Evolutionary conservation across 2,113 vertebrate species (phyloP), one percentile per base, ranked within the genome.

Genomic region (Pollachius pollachius): DNA sequence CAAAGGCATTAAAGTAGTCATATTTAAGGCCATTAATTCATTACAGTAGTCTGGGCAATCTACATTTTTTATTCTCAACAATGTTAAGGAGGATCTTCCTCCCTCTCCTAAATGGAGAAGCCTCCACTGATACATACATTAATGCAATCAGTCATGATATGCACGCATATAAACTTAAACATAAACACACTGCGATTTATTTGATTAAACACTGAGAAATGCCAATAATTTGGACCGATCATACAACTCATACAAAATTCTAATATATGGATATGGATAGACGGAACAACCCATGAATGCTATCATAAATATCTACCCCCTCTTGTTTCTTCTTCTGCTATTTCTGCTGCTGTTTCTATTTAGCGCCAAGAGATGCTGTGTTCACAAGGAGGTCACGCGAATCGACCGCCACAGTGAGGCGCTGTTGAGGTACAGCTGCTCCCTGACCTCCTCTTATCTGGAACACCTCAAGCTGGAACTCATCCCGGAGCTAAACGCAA

Each of bases 361-460:
- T 18, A 63, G 5, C 54, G 5, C 62, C 30, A 64, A 75, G 56
- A 5, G 4, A 4, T 89, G 86, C 76, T 90, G 88, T 52, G 1
- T 0, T 7, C 67, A 73, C 48, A 19, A 16, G 0, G 7, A 48
- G 41, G 41, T 48, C 41, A 48, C 2, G 1, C 66, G 77, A n/a
- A 76, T 7, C 4, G 3, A 21, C 30, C 69, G 75, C 48, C 59
- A 15, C 15, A 21, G 30, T 0, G 37, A 69, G 52, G 13, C 27
- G 0, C 16, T 69, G 30, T 64, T 89, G 65, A 74, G 2, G 57
- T 88, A 84, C 82, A 88, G 85, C 84, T 92, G 91, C 76, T 59
- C 23, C 0, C 76, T 91, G 60, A 34, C 18, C 4, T 58, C 64
- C 15, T 2, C 62, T 9, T 69, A 81, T 18, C 70, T 75, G 3